These are phyloP conservation scores for Phengaris alcon DNA, from an alignment of 2,888 invertebrate genomes.

Conservation along the genomic window DNA sequence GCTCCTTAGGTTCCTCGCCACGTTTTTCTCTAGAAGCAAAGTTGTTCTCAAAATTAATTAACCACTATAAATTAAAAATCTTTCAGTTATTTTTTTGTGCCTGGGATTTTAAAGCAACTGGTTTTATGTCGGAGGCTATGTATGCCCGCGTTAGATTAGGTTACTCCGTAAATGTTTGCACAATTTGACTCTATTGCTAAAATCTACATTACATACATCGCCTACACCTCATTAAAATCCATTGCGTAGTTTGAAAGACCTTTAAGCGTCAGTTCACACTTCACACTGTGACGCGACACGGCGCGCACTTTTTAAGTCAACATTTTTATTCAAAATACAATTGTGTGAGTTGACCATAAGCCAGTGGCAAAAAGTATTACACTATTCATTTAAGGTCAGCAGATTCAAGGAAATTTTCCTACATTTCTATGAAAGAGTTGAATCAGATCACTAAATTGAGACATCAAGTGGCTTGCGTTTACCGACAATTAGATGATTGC, in stretches of 20 bases:
- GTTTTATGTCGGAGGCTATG: too few species aligned
- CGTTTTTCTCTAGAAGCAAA: background rate
- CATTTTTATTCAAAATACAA: too few species aligned
- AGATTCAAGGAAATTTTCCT: background rate
- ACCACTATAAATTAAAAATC: background rate
- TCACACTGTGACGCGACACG: too few species aligned
- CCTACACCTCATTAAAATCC: too few species aligned
- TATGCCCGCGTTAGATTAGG: too few species aligned
- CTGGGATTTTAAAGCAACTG: background rate
- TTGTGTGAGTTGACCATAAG: too few species aligned
- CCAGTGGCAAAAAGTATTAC: too few species aligned
- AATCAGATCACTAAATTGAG: slow-evolving; percentile 37
- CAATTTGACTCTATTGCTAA: too few species aligned
- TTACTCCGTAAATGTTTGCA: too few species aligned
- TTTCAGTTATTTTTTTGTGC: background rate
- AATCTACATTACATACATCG: too few species aligned
- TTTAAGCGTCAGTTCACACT: too few species aligned
- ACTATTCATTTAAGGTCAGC: background rate
- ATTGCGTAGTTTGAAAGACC: too few species aligned
- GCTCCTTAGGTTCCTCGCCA: background rate
- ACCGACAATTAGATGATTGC: slow-evolving; percentile 43
- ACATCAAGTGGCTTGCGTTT: slow-evolving; percentile 31
- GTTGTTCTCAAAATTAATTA: background rate
- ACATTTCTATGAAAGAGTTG: slow-evolving; percentile 28
- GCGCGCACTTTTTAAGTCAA: background rate